Percentiles rank a stretch among this genome's conserved stretches.
Evolutionary conservation across 2,888 invertebrate species (phyloP).

Genomic region (Acanthosoma haemorrhoidale): DNA sequence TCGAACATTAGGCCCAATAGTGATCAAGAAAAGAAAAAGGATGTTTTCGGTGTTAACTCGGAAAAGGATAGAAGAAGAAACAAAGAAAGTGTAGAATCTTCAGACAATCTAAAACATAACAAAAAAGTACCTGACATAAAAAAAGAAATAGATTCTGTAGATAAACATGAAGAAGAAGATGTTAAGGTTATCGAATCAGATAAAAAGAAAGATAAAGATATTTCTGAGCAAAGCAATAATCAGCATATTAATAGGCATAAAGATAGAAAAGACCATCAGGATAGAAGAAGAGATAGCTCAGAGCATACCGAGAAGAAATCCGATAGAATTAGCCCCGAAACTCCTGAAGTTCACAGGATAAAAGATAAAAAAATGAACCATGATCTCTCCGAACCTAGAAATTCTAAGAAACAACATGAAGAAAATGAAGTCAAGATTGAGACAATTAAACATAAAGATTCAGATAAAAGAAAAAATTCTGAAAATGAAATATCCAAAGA

Average conservation of each 20-base stretch:
- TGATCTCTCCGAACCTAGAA: conserved; percentile 32
- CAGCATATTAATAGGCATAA: conserved; percentile 32
- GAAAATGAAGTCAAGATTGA: conserved; percentile 48
- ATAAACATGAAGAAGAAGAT: conserved; percentile 44
- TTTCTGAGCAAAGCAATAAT: not conserved
- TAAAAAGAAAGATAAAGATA: conserved; percentile 46
- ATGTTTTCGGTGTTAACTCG: conserved; percentile 40
- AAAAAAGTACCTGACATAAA: conserved; percentile 44
- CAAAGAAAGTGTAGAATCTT: conserved; percentile 41
- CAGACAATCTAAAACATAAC: conserved; percentile 42
- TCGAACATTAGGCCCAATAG: conserved; percentile 37
- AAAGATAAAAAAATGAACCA: conserved; percentile 27
- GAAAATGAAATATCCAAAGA: conserved; percentile 39
- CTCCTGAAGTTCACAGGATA: conserved; percentile 26
- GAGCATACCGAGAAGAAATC: conserved; percentile 32
- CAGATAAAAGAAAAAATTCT: conserved; percentile 36
- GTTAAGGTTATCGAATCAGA: conserved; percentile 44
- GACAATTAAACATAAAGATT: conserved; percentile 42
- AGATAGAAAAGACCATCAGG: conserved; percentile 30
- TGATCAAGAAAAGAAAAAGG: conserved; percentile 40
- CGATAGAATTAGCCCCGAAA: conserved; percentile 30
- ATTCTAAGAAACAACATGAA: conserved; percentile 30
- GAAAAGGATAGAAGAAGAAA: conserved; percentile 43
- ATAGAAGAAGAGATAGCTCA: conserved; percentile 32
- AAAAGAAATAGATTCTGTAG: conserved; percentile 44